Evolutionary conservation across 2,888 invertebrate genomes (phyloP).

Genomic region (Campaea margaritaria): DNA sequence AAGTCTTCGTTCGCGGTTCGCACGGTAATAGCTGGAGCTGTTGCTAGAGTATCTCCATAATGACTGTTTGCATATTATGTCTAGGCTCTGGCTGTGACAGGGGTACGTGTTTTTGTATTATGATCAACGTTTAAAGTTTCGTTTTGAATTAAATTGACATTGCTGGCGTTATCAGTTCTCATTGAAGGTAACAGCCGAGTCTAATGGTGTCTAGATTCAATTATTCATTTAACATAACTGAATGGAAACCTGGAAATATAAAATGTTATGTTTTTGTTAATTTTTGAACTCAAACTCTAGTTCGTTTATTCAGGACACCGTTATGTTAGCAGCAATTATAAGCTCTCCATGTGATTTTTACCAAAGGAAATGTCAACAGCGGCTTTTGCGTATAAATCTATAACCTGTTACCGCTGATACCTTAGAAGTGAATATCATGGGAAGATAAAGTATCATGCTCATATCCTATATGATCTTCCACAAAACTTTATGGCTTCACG

Average conservation of each 20-base stretch:
- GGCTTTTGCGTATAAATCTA: background rate
- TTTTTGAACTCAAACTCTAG: no score
- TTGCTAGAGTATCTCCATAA: slow-evolving; percentile 34
- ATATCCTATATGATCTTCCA: background rate
- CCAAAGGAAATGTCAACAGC: background rate
- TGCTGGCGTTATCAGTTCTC: no score
- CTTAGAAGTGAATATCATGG: slow-evolving; percentile 6
- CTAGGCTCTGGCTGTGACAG: background rate
- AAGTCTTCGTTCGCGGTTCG: slow-evolving; percentile 56
- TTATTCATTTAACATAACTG: no score
- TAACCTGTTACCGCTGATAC: background rate
- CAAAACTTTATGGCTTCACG: background rate
- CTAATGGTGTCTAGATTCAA: no score
- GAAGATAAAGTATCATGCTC: slow-evolving; percentile 1
- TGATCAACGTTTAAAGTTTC: background rate
- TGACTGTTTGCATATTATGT: slow-evolving; percentile 31
- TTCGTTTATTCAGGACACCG: no score
- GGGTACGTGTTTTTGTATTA: slow-evolving; percentile 1
- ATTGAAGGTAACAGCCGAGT: no score
- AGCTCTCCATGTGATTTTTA: background rate
- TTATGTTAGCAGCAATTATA: no score
- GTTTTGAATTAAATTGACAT: background rate
- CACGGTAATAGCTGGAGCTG: slow-evolving; percentile 58
- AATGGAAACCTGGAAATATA: no score
- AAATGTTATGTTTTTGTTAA: no score